Evolutionary conservation across 2,113 vertebrate genomes (phyloP).

Genomic region (Crotalus horridus): DNA sequence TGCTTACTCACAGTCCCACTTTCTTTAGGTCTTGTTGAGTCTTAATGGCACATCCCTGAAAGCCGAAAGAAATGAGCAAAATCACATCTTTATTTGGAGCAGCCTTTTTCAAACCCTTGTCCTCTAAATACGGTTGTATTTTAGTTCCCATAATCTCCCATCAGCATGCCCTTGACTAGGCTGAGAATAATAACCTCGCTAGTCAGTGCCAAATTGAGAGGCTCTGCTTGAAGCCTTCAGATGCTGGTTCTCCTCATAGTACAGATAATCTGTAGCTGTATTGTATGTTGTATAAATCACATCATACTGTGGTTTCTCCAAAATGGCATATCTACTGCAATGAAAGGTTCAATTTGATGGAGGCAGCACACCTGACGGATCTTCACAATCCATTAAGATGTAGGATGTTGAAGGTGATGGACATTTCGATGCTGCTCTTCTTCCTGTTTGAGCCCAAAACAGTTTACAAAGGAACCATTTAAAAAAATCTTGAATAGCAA

Average conservation of each 20-base stretch:
- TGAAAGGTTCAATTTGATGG: not conserved
- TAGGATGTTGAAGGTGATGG: not conserved
- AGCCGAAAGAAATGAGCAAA: not conserved
- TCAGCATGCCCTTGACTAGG: not conserved
- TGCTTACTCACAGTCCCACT: slow-evolving; percentile 37
- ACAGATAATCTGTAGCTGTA: not conserved
- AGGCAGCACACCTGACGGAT: no score
- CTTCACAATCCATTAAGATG: not conserved
- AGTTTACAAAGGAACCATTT: not conserved
- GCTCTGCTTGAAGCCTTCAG: slow-evolving; percentile 8
- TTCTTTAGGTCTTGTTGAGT: slow-evolving; percentile 53
- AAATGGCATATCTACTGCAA: not conserved
- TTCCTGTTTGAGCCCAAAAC: not conserved
- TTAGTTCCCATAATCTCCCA: not conserved
- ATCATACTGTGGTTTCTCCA: not conserved
- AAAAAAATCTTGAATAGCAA: not conserved
- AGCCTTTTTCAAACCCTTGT: not conserved
- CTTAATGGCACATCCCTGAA: slow-evolving; percentile 37
- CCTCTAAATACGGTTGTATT: not conserved
- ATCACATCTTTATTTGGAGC: not conserved
- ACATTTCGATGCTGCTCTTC: not conserved
- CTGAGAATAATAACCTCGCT: not conserved
- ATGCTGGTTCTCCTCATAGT: not conserved
- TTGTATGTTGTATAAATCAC: not conserved
- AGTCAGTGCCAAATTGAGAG: not conserved